A percentile compares a stretch with the other conserved stretches of the same genome.
Conservation (phyloP, 2,888 invertebrate species). For the Incurvaria masculella region DNA sequence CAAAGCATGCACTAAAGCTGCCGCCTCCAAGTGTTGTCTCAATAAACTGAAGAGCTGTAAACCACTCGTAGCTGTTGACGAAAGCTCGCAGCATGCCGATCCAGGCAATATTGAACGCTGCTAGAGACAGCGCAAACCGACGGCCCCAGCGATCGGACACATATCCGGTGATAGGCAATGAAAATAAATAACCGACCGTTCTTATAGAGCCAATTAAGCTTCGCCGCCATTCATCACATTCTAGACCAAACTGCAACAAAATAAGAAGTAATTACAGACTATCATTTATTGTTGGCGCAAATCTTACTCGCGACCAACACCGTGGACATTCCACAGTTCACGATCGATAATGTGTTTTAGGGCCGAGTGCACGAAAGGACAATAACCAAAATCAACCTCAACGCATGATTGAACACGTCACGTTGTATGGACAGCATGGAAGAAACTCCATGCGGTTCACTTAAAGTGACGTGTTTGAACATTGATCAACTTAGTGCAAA, state of each 20-base stretch:
- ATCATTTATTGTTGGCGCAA: no score
- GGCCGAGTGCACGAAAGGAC: no score
- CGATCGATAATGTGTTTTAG: no score
- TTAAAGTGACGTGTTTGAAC: no score
- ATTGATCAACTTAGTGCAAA: no score
- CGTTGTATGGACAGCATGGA: no score
- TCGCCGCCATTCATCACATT: conserved; percentile 10
- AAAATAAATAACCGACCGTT: conserved; percentile 1
- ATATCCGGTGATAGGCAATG: conserved; percentile 1
- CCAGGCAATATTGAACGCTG: conserved; percentile 3
- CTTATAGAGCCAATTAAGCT: conserved; percentile 3
- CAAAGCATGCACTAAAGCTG: conserved; percentile 68
- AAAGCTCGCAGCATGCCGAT: conserved; percentile 64
- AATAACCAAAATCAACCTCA: no score
- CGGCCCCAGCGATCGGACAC: conserved; percentile 8
- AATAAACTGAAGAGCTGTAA: conserved; percentile 66
- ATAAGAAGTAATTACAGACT: neutral
- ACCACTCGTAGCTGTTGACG: conserved; percentile 66
- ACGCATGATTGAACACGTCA: no score
- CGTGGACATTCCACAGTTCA: no score
- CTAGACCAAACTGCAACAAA: conserved; percentile 7
- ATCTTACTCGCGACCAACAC: no score
- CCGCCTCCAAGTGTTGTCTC: conserved; percentile 69
- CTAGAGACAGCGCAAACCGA: conserved; percentile 2
- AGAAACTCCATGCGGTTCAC: no score